These are phyloP conservation scores for Calosoma granatense DNA, from an alignment of 1,140 invertebrate species.

Conservation along the genomic window DNA sequence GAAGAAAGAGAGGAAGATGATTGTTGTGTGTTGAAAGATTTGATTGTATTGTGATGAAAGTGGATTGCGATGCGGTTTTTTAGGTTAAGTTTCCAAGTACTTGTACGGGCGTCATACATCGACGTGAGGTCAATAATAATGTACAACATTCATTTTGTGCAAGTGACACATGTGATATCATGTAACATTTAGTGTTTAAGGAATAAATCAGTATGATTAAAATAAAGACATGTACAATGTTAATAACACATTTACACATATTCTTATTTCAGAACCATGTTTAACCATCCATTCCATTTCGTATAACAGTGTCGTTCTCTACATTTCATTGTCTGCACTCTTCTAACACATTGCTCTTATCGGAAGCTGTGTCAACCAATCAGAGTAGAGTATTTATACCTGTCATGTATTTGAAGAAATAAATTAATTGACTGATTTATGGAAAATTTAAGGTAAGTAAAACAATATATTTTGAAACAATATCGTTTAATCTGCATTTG, in stretches of 20 bases:
- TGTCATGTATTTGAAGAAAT: not conserved
- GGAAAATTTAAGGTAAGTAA: no score
- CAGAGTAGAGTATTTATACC: no score
- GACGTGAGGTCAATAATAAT: slow-evolving; percentile 36
- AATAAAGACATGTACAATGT: slow-evolving; percentile 8
- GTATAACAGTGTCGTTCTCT: no score
- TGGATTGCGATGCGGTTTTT: not conserved
- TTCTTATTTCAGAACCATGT: no score
- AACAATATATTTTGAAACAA: no score
- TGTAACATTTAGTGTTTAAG: slow-evolving; percentile 38
- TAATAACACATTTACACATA: not conserved
- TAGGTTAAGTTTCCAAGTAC: slow-evolving; percentile 16
- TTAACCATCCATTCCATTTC: no score
- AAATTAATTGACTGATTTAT: not conserved
- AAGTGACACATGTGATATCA: slow-evolving; percentile 39
- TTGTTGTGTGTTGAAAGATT: not conserved
- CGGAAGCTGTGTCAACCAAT: no score
- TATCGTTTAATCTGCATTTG: no score
- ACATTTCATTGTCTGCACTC: no score
- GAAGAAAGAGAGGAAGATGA: not conserved
- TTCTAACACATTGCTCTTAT: no score
- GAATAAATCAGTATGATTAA: slow-evolving; percentile 34
- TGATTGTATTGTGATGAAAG: not conserved
- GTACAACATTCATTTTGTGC: slow-evolving; percentile 37
- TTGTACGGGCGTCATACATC: slow-evolving; percentile 33